These are phyloP conservation scores for Chaetodon trifasciatus DNA, from an alignment of 2,797 vertebrate species.

Conservation along the genomic window DNA sequence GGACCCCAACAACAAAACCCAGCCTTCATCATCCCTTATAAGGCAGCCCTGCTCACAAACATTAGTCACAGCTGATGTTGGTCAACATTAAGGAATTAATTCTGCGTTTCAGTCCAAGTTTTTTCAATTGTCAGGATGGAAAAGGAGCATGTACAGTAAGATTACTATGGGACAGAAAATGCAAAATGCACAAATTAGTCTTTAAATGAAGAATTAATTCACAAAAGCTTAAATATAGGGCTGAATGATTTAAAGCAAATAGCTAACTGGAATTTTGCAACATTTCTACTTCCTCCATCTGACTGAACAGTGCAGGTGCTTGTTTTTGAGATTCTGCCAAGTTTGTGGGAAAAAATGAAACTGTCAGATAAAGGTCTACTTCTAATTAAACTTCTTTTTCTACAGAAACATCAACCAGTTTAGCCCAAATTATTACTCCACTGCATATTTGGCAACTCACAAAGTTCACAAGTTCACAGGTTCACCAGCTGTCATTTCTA, in stretches of 20 bases:
- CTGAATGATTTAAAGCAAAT: not conserved
- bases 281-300: too few species aligned
- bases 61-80: not conserved
- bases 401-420: not conserved
- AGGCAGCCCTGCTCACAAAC: not conserved
- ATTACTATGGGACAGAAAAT: not conserved
- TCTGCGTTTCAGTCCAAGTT: not conserved
- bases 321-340: not conserved
- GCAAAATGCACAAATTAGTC: not conserved
- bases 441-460: too few species aligned
- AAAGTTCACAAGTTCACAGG: too few species aligned
- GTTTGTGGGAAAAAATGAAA: too few species aligned
- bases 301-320: not conserved
- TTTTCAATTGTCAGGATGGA: not conserved
- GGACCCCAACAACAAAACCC: slow-evolving; percentile 27
- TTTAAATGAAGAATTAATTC: not conserved
- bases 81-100: not conserved
- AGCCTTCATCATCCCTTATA: not conserved
- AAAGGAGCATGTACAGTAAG: not conserved
- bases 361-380: too few species aligned
- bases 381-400: not conserved
- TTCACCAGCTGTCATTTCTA: too few species aligned
- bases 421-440: not conserved
- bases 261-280: not conserved
- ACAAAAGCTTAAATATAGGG: not conserved